phyloP scores from a whole-genome alignment of 2,888 invertebrate genomes.

The Agapostemon virescens region DNA sequence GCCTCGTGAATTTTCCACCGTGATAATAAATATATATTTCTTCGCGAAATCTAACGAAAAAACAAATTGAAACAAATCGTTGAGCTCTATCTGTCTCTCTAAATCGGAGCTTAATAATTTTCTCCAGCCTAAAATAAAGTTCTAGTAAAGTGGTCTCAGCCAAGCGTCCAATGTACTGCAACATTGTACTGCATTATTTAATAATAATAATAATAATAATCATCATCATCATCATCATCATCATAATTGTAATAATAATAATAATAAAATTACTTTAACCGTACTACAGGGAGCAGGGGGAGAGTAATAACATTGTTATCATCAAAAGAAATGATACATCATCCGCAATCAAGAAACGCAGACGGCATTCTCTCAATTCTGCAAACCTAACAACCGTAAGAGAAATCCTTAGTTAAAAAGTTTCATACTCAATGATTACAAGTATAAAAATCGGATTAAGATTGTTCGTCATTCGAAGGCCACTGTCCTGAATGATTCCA shows the following conservation, averaged over 20 bases:
- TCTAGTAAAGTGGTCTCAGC: not conserved
- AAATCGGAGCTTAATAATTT: not conserved
- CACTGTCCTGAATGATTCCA: constrained; percentile 82
- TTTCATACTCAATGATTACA: constrained; percentile 25
- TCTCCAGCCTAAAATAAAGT: constrained; percentile 8
- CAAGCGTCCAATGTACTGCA: constrained; percentile 31
- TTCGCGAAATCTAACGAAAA: not conserved
- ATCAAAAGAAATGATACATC: constrained; percentile 29
- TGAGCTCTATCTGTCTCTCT: not conserved
- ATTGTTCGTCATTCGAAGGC: constrained; percentile 77
- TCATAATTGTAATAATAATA: constrained; percentile 18
- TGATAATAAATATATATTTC: constrained; percentile 33
- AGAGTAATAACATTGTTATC: constrained; percentile 27
- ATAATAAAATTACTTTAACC: constrained; percentile 30
- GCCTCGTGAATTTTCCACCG: constrained; percentile 16
- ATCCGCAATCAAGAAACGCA: constrained; percentile 31
- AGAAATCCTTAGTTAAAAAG: constrained; percentile 33
- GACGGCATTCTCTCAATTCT: constrained; percentile 31
- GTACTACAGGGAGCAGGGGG: constrained; percentile 12
- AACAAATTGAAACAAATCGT: constrained; percentile 19
- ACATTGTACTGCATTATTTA: constrained; percentile 20
- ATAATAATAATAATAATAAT: constrained; percentile 7
- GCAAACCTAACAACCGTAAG: constrained; percentile 29
- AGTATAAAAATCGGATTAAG: constrained; percentile 68
- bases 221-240: not conserved